Evolutionary conservation across 2,797 vertebrate genomes (phyloP).

Genomic region (Cuculus canorus): DNA sequence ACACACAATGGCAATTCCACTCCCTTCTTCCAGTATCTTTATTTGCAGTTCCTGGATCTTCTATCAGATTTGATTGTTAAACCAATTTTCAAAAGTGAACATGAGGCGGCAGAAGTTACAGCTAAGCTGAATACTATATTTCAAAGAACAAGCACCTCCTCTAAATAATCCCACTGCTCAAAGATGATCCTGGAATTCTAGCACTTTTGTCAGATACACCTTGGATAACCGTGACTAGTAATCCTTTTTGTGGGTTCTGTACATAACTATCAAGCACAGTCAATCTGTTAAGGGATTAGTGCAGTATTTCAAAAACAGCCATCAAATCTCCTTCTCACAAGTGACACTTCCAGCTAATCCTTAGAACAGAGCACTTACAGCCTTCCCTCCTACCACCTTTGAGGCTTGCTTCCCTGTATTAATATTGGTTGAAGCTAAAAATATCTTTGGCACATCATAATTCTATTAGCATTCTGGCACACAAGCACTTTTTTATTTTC

Average conservation of each 20-base stretch:
- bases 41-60: not conserved
- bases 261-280: not conserved
- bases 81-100: not conserved
- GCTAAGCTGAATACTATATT: not conserved
- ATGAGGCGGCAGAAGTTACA: not conserved
- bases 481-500: not conserved
- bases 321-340: slow-evolving; percentile 3
- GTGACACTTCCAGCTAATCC: not conserved
- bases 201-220: not conserved
- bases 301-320: not conserved
- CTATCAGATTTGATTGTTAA: not conserved
- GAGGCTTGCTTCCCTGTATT: slow-evolving; percentile 1
- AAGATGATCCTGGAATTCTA: not conserved
- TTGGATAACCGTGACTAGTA: not conserved
- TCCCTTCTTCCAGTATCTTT: not conserved
- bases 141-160: not conserved
- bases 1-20: not conserved
- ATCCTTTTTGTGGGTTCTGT: not conserved
- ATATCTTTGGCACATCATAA: not conserved
- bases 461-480: slow-evolving; percentile 37
- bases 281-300: not conserved
- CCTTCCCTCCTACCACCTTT: slow-evolving; percentile 25
- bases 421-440: slow-evolving; percentile 39
- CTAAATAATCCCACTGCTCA: not conserved
- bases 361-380: not conserved